Evolutionary conservation across 2,888 invertebrate species (phyloP).

Genomic region (Tuta absoluta): DNA sequence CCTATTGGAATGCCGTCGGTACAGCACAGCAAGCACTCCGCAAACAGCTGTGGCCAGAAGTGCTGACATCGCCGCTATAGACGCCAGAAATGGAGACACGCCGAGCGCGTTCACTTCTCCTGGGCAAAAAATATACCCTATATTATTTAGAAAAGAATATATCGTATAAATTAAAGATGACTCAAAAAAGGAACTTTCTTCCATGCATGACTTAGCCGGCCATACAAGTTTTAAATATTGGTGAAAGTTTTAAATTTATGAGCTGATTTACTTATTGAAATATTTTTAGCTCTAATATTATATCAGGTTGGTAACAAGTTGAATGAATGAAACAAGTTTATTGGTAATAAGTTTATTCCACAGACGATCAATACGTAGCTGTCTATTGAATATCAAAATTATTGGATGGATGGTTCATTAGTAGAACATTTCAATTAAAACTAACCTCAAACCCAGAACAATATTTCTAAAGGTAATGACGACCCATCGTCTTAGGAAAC

Average conservation of each 20-base stretch:
- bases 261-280: too few species aligned
- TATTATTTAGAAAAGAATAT: neutral
- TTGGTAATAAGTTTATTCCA: too few species aligned
- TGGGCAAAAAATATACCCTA: slow-evolving; percentile 46
- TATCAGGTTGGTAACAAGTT: too few species aligned
- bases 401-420: neutral
- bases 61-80: slow-evolving; percentile 88
- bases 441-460: neutral
- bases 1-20: slow-evolving; percentile 81
- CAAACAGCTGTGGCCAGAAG: slow-evolving; percentile 88
- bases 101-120: slow-evolving; percentile 84
- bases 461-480: neutral
- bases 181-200: neutral
- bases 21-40: slow-evolving; percentile 87
- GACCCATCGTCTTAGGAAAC: neutral
- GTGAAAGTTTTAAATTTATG: too few species aligned
- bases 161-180: neutral
- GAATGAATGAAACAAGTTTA: too few species aligned
- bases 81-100: slow-evolving; percentile 88
- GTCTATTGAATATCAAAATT: neutral
- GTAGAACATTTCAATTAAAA: neutral
- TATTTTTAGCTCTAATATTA: too few species aligned
- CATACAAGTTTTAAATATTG: too few species aligned
- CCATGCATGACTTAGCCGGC: too few species aligned
- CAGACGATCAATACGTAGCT: neutral